phyloP scores from a whole-genome alignment of 2,797 vertebrate genomes.

The Stomatorhinus walkeri region DNA sequence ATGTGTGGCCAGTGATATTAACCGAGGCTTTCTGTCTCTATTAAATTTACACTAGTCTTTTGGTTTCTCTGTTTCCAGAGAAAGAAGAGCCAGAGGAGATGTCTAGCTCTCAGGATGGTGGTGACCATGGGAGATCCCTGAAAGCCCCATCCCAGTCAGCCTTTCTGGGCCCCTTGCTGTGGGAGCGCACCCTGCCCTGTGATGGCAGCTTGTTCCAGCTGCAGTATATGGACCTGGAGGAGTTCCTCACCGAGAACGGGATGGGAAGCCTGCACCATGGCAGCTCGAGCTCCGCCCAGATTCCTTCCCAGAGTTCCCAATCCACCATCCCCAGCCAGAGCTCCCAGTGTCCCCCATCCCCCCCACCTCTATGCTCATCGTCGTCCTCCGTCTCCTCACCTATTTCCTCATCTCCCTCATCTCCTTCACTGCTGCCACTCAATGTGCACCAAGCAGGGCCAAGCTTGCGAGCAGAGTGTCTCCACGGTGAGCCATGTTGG shows the following conservation, averaged over 20 bases:
- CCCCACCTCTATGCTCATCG: conserved; percentile 58
- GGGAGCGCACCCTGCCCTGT: conserved; percentile 80
- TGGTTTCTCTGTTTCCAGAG: conserved; percentile 39
- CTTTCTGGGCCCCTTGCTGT: conserved; percentile 75
- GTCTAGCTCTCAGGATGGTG: conserved; percentile 50
- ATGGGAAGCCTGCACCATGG: conserved; percentile 66
- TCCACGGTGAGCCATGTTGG: conserved; percentile 58
- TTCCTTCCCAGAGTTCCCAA: conserved; percentile 68
- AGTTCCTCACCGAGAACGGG: conserved; percentile 84
- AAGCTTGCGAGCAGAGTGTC: conserved; percentile 54
- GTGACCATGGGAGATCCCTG: conserved; percentile 46
- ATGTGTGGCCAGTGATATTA: background rate
- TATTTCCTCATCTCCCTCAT: conserved; percentile 49
- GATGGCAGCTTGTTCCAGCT: conserved; percentile 78
- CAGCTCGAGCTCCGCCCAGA: conserved; percentile 67
- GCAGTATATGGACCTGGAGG: conserved; percentile 88
- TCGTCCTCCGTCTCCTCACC: conserved; percentile 60
- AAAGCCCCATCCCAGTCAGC: conserved; percentile 62
- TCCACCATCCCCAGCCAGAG: conserved; percentile 70
- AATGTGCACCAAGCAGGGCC: conserved; percentile 59
- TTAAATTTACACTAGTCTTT: background rate
- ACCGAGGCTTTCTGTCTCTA: background rate
- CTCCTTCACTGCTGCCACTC: conserved; percentile 64
- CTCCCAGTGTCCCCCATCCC: conserved; percentile 67
- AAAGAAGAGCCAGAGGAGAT: conserved; percentile 67